phyloP scores from a whole-genome alignment of 2,113 vertebrate species.

The Sinocyclocheilus grahami region DNA sequence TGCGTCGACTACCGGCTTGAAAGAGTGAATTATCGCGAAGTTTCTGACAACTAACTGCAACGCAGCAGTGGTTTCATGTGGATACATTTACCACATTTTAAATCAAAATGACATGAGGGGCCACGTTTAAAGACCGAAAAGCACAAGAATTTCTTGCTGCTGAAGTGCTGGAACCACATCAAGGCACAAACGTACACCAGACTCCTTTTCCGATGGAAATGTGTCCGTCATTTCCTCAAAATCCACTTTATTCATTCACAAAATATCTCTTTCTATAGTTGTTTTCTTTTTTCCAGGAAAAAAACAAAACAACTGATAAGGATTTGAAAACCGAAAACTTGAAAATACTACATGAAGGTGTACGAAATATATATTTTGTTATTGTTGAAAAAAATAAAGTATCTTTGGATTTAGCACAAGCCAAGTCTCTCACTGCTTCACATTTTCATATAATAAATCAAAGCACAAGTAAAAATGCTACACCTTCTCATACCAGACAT shows the following conservation, averaged over 20 bases:
- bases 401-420: not conserved
- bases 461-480: not conserved
- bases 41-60: conserved; percentile 31
- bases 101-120: conserved; percentile 50
- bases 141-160: conserved; percentile 30
- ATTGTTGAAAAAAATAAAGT: not conserved
- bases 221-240: conserved; percentile 27
- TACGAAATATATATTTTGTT: not conserved
- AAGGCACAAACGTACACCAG: not conserved
- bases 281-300: not conserved
- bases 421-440: not conserved
- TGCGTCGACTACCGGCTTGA: not conserved
- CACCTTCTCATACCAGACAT: not conserved
- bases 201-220: not conserved
- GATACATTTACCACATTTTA: conserved; percentile 40
- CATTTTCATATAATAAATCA: not conserved
- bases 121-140: conserved; percentile 18
- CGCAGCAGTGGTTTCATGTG: conserved; percentile 41
- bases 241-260: not conserved
- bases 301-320: not conserved
- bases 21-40: conserved; percentile 31
- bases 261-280: not conserved
- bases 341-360: not conserved
- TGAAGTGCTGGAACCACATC: conserved; percentile 36
- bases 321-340: not conserved